Conservation (phyloP, 1,140 invertebrate genomes). For the Eueides isabella region DNA sequence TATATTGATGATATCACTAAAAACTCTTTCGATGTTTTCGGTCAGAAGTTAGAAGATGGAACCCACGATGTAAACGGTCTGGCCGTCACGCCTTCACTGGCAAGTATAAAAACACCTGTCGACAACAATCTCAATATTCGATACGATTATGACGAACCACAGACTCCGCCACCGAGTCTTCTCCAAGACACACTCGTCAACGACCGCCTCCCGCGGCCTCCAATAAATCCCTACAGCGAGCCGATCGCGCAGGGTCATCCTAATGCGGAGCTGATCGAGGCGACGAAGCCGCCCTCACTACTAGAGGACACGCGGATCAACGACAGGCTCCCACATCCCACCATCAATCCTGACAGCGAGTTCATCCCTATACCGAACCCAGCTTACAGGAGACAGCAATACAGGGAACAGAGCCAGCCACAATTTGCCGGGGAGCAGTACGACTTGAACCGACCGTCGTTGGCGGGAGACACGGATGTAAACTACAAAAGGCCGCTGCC, state of each 20-base stretch:
- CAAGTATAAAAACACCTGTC: constrained; percentile 68
- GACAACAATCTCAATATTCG: constrained; percentile 73
- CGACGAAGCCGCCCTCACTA: constrained; percentile 76
- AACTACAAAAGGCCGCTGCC: constrained; percentile 85
- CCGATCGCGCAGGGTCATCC: constrained; percentile 47
- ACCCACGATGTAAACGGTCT: constrained; percentile 81
- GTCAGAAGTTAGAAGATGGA: constrained; percentile 85
- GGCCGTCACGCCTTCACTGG: constrained; percentile 73
- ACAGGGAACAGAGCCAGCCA: constrained; percentile 64
- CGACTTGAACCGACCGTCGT: constrained; percentile 71
- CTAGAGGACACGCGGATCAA: constrained; percentile 85
- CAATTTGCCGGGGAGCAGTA: constrained; percentile 67
- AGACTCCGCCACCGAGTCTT: constrained; percentile 73
- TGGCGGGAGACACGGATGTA: constrained; percentile 84
- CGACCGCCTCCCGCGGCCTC: constrained; percentile 82
- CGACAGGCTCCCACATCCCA: constrained; percentile 83
- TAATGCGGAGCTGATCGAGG: constrained; percentile 55
- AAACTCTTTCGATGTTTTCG: constrained; percentile 89
- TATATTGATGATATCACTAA: constrained; percentile 89
- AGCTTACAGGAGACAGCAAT: constrained; percentile 71
- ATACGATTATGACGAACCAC: constrained; percentile 69
- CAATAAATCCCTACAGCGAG: constrained; percentile 86
- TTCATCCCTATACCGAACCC: constrained; percentile 83
- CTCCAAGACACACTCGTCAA: constrained; percentile 85
- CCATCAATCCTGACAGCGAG: constrained; percentile 85